A percentile compares a stretch with the other conserved stretches of the same genome.
These are phyloP conservation scores for Zaprionus tsacasi DNA, from an alignment of 1,140 invertebrate species.

Conservation along the genomic window DNA sequence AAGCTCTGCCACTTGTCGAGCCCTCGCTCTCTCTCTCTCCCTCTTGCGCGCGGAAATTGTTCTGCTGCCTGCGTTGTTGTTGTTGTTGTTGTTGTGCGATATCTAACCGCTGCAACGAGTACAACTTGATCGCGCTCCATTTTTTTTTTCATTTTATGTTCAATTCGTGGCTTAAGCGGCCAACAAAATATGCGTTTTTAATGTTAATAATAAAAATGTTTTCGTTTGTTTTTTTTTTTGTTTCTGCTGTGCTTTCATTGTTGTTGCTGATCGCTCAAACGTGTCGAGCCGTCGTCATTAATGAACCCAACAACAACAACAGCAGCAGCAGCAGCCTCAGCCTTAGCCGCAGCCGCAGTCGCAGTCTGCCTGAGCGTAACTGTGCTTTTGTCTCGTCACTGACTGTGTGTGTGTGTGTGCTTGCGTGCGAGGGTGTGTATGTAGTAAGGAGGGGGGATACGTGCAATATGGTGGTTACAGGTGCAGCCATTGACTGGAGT, in stretches of 20 bases:
- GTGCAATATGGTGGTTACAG: slow-evolving; percentile 66
- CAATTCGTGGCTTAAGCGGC: slow-evolving; percentile 45
- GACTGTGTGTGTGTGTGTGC: slow-evolving; percentile 2
- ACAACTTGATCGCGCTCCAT: slow-evolving; percentile 24
- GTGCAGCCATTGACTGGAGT: slow-evolving; percentile 73
- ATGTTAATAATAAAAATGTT: slow-evolving; percentile 66
- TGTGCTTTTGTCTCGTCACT: slow-evolving; percentile 42
- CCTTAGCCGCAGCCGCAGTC: background rate
- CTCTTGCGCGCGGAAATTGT: slow-evolving; percentile 44
- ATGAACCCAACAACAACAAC: slow-evolving; percentile 47
- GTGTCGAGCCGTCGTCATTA: slow-evolving; percentile 62
- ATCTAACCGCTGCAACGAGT: slow-evolving; percentile 44
- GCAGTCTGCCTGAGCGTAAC: slow-evolving; percentile 42
- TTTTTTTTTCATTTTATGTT: slow-evolving; percentile 27
- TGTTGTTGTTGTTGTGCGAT: slow-evolving; percentile 21
- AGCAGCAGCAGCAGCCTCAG: background rate
- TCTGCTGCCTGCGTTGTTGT: slow-evolving; percentile 9
- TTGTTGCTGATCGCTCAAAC: slow-evolving; percentile 71
- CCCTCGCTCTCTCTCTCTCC: slow-evolving; percentile 1
- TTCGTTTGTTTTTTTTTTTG: slow-evolving; percentile 31
- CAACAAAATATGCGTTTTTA: slow-evolving; percentile 70
- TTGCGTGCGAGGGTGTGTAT: background rate
- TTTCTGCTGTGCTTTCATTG: slow-evolving; percentile 21
- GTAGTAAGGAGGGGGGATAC: background rate
- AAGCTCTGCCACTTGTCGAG: slow-evolving; percentile 51